Percentiles rank a stretch among this genome's conserved stretches.
phyloP scores from a whole-genome alignment of 2,113 vertebrate genomes.

The Tetrao urogallus region DNA sequence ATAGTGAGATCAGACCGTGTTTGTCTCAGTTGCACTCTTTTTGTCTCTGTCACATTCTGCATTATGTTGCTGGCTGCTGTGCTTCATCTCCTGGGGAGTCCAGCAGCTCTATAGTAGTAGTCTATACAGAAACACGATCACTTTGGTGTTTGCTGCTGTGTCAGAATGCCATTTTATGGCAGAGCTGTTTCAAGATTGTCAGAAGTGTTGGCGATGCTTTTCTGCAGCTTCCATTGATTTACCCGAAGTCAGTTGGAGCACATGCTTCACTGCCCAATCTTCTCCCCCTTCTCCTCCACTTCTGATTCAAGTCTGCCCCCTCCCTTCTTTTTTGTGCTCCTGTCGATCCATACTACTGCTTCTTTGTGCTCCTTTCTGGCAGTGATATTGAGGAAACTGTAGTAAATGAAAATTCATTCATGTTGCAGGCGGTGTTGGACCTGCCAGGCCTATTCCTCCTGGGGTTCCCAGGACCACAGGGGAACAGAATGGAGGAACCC shows the following conservation, averaged over 20 bases:
- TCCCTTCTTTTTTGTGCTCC: not conserved
- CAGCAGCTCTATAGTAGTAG: not conserved
- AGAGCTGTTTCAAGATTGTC: not conserved
- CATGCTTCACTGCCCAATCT: not conserved
- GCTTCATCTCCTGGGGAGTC: not conserved
- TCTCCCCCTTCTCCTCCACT: not conserved
- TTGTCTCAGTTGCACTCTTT: not conserved
- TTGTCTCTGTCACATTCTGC: not conserved
- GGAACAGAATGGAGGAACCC: not conserved
- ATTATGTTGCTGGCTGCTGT: not conserved
- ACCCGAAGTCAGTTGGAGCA: not conserved
- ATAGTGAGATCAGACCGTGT: not conserved
- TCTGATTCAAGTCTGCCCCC: not conserved
- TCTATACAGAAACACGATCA: not conserved
- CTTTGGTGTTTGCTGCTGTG: not conserved
- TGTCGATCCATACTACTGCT: not conserved
- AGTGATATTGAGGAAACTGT: not conserved
- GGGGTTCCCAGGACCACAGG: not conserved
- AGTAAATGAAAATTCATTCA: not conserved
- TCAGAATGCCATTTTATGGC: not conserved
- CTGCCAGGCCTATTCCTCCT: not conserved
- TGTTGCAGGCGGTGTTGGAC: not conserved
- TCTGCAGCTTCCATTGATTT: not conserved
- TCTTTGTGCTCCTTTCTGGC: not conserved
- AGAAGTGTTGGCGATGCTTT: not conserved